Conservation (phyloP, 2,113 vertebrate genomes). For the Odontesthes bonariensis region DNA sequence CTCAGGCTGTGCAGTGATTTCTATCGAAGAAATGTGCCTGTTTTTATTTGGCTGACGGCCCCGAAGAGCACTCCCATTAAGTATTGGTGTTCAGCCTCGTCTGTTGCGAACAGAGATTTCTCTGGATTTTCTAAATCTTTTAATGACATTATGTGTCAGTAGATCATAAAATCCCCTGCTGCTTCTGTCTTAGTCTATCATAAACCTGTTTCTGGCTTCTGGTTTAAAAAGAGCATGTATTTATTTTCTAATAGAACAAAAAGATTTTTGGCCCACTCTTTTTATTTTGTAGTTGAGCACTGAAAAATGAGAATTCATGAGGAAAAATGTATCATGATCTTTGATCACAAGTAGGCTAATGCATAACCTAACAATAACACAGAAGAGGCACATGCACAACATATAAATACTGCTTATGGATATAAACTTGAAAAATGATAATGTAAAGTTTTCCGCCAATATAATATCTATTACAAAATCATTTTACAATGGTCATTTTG, state of each 20-base stretch:
- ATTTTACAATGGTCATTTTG: neutral
- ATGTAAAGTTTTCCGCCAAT: neutral
- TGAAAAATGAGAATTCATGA: too few relatives aligned
- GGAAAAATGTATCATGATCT: too few relatives aligned
- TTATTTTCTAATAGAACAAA: neutral
- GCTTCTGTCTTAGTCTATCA: neutral
- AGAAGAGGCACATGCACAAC: neutral
- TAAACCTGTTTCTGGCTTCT: neutral
- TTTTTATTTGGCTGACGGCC: neutral
- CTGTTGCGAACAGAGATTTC: neutral
- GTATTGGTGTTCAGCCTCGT: neutral
- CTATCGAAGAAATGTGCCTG: neutral
- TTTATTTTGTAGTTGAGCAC: too few relatives aligned
- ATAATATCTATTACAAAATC: too few relatives aligned
- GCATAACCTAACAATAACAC: neutral
- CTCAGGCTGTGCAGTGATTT: neutral
- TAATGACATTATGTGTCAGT: conserved; percentile 4
- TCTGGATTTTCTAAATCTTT: conserved; percentile 16
- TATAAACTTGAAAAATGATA: neutral
- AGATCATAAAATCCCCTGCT: conserved; percentile 7
- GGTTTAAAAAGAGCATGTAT: neutral
- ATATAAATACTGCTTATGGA: neutral
- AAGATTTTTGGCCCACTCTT: too few relatives aligned
- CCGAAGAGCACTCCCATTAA: neutral
- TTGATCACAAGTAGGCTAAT: too few relatives aligned